These are phyloP conservation scores for human DNA, from an alignment of 2,113 vertebrate genomes.

Conservation along the genomic window DNA sequence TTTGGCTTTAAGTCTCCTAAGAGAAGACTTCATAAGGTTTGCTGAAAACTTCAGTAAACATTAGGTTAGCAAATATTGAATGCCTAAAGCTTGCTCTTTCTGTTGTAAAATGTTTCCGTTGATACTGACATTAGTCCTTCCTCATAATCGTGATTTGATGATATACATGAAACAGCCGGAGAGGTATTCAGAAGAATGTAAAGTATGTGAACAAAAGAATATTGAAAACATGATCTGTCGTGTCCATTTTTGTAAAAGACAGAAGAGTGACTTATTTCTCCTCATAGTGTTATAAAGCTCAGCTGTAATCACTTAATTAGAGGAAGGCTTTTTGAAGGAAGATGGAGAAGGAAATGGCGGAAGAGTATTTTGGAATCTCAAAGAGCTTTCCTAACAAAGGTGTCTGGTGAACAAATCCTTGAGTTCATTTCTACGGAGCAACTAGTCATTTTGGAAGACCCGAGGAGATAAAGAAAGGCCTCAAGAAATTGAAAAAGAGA, in stretches of 20 bases:
- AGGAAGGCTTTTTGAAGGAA: neutral
- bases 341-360: neutral
- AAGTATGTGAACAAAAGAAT: neutral
- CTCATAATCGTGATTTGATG: neutral
- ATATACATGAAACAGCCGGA: fast-evolving
- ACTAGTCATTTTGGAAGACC: neutral
- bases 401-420: neutral
- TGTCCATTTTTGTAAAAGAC: neutral
- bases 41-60: neutral
- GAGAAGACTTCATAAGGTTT: neutral
- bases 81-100: neutral
- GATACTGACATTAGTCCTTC: neutral
- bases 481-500: neutral
- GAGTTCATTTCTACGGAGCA: neutral
- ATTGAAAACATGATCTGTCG: neutral
- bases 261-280: neutral
- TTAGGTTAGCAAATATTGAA: neutral
- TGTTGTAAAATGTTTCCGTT: neutral
- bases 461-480: no score
- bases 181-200: neutral
- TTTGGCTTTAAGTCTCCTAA: neutral
- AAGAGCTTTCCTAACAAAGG: neutral
- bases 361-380: no score
- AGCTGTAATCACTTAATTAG: neutral
- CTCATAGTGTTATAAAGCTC: neutral